Evolutionary conservation across 2,888 invertebrate genomes (phyloP), one percentile per base, ranked within the genome.

Genomic region (Mesorhabditis belari): DNA sequence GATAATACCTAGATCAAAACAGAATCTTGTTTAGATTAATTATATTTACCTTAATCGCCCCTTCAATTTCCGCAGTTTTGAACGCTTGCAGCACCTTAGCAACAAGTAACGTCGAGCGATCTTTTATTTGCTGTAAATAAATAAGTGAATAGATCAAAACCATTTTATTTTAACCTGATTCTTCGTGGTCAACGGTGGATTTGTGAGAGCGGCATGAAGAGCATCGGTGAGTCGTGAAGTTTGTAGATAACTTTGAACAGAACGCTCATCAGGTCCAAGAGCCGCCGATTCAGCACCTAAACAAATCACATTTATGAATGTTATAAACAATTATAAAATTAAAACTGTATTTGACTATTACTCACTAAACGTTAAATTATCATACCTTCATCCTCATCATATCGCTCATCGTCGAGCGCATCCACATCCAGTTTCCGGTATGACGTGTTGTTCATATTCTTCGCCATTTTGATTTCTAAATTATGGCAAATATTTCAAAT

Each of bases 361-460:
- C 1, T n/a, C 44, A 17, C 17, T 17, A 17, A 17, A 17, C 44
- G 17, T 17, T 25, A 49, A 53, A 55, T 58, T 52, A 63, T 64
- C 53, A 62, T 60, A 65, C 75, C 65, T 21, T 75, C 76, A 6
- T 76, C 76, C 24, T 76, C 75, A 21, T 74, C 66, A 60, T 73
- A 75, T 54, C 71, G 66, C 57, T 77, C 75, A 25, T 73, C 70
- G 52, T 76, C 73, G 49, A 70, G 71, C 4, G 72, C 76, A 61
- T 79, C 79, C 12, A 79, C 78, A 58, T 79, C 74, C 19, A 79
- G 55, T 52, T 73, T 70, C 25, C 79, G 67, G 62, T 79, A 79
- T 5, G 70, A 62, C 12, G 75, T 76, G 54, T 68, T 72, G 55
- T 69, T 61, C 67, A 74, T 70, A 61, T 77, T 76, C 62, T 74